Evolutionary conservation across 2,888 invertebrate species (phyloP).

Genomic region (Acheta domesticus): DNA sequence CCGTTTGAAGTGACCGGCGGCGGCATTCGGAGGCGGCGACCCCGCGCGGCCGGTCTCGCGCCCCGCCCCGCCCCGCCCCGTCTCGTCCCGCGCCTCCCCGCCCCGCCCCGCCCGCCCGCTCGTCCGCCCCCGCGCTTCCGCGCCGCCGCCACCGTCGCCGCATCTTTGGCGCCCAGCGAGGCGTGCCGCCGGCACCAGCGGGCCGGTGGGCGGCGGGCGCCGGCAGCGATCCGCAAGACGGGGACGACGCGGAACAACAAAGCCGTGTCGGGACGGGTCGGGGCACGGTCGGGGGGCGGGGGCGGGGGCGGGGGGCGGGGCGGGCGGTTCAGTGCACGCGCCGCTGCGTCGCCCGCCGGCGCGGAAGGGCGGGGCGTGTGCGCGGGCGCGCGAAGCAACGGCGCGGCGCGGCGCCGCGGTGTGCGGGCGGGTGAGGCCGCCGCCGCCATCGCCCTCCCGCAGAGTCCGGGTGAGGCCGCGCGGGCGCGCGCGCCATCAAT

Average conservation of each 20-base stretch:
- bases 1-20: neutral
- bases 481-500: neutral
- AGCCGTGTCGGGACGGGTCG: neutral
- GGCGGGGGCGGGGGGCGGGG: neutral
- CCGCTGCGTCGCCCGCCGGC: slow-evolving; percentile 18
- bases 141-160: neutral
- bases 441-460: neutral
- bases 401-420: neutral
- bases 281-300: neutral
- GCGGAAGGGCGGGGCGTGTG: neutral
- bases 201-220: neutral
- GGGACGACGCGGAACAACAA: slow-evolving; percentile 18
- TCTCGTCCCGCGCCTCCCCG: neutral
- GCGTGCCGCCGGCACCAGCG: neutral
- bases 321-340: slow-evolving; percentile 3
- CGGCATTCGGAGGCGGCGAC: slow-evolving; percentile 9
- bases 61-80: neutral
- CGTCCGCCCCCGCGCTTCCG: neutral
- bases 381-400: neutral
- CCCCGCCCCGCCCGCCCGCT: neutral
- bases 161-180: slow-evolving; percentile 18
- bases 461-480: neutral
- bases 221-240: slow-evolving; percentile 1
- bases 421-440: neutral
- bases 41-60: neutral